Evolutionary conservation across 1,140 invertebrate species (phyloP).

Genomic region (Nasonia longicornis): DNA sequence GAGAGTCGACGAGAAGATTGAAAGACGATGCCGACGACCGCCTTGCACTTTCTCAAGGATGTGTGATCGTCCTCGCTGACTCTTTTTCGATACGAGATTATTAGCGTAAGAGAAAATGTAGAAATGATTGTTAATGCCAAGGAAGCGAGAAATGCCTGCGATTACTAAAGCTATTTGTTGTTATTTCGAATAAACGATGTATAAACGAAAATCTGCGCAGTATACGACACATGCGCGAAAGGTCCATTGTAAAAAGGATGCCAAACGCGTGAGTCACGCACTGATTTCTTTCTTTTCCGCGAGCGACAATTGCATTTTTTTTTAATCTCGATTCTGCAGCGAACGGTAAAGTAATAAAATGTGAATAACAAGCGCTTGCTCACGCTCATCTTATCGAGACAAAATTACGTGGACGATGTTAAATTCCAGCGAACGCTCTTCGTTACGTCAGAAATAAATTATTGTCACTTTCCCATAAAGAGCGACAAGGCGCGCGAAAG

Average conservation of each 20-base stretch:
- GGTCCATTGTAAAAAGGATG: no score
- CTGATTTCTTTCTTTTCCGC: background rate
- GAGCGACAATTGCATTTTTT: background rate
- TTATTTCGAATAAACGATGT: no score
- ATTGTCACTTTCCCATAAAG: constrained; percentile 7
- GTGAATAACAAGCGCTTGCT: background rate
- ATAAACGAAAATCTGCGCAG: no score
- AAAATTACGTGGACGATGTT: background rate
- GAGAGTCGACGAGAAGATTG: background rate
- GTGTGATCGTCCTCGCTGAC: background rate
- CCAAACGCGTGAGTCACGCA: background rate
- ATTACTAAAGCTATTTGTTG: no score
- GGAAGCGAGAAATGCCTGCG: no score
- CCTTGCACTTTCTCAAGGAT: background rate
- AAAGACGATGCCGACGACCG: background rate
- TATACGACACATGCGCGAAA: no score
- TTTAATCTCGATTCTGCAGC: background rate
- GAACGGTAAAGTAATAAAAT: constrained; percentile 1
- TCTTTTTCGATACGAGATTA: no score
- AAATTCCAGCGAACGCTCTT: background rate
- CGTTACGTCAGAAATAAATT: background rate
- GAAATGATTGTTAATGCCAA: no score
- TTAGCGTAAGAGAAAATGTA: no score
- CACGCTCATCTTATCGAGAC: constrained; percentile 10
- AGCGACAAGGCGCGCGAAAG: background rate